A percentile compares a stretch with the other conserved stretches of the same genome.
phyloP scores from a whole-genome alignment of 2,113 vertebrate genomes.

The Salvator merianae region DNA sequence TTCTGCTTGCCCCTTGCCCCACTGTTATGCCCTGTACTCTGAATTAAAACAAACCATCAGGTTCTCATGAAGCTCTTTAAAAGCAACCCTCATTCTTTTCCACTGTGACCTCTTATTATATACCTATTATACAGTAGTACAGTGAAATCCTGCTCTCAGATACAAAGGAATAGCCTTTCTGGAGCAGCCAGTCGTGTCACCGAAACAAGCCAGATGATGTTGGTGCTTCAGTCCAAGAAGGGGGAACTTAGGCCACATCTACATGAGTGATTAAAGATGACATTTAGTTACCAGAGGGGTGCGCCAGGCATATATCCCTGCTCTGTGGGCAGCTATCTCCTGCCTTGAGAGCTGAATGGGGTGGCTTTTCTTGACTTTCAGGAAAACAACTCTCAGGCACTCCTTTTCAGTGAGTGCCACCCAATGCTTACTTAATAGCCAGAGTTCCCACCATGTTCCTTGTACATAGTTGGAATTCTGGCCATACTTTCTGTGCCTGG shows the following conservation, averaged over 20 bases:
- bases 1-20: not conserved
- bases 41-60: not conserved
- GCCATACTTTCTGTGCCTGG: too few relatives aligned
- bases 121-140: not conserved
- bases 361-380: too few relatives aligned
- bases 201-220: not conserved
- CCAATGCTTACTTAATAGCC: too few relatives aligned
- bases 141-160: not conserved
- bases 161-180: not conserved
- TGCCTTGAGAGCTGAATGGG: too few relatives aligned
- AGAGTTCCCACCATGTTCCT: too few relatives aligned
- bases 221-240: not conserved
- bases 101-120: too few relatives aligned
- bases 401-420: too few relatives aligned
- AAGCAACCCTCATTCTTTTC: not conserved
- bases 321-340: too few relatives aligned
- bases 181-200: not conserved
- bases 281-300: not conserved
- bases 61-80: too few relatives aligned
- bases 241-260: not conserved
- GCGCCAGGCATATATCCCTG: too few relatives aligned
- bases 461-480: too few relatives aligned
- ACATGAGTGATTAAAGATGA: not conserved
- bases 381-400: too few relatives aligned
- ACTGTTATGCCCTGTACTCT: not conserved